Evolutionary conservation across 2,113 vertebrate species (phyloP).

Genomic region (Budorcas taxicolor): DNA sequence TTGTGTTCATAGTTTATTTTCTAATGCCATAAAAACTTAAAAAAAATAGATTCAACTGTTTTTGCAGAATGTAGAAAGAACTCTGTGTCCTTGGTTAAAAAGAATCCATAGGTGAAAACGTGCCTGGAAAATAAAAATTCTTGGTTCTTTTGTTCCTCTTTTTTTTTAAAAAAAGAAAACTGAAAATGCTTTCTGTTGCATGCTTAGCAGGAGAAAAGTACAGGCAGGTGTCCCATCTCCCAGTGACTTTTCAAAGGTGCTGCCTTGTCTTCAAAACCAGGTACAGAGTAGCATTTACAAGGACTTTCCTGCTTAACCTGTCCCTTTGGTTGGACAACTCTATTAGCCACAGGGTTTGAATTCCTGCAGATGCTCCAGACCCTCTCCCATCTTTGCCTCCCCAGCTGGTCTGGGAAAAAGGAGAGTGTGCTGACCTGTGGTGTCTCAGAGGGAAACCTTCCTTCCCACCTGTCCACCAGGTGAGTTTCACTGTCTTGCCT

Average conservation of each 20-base stretch:
- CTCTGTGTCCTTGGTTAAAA: slow-evolving; percentile 26
- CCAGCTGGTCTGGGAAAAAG: slow-evolving; percentile 56
- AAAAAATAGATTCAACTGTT: neutral
- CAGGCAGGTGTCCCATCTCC: neutral
- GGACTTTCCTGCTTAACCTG: neutral
- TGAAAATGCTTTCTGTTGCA: neutral
- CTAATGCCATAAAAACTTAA: neutral
- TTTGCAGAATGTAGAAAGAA: neutral
- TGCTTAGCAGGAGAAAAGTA: neutral
- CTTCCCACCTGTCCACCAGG: neutral
- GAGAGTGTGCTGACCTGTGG: neutral
- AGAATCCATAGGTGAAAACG: neutral
- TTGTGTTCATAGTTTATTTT: slow-evolving; percentile 35
- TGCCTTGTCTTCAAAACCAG: slow-evolving; percentile 5
- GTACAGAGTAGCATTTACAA: neutral
- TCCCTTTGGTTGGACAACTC: neutral
- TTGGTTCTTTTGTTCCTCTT: neutral
- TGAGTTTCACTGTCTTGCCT: neutral
- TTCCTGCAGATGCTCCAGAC: neutral
- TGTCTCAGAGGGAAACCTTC: neutral
- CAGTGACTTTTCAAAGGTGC: neutral
- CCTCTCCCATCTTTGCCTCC: neutral
- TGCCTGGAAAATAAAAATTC: slow-evolving; percentile 19
- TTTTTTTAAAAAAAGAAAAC: neutral
- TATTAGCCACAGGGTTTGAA: neutral